Evolutionary conservation across 2,888 invertebrate species (phyloP), one percentile per base, ranked within the genome.

Genomic region (Andrena bucephala): DNA sequence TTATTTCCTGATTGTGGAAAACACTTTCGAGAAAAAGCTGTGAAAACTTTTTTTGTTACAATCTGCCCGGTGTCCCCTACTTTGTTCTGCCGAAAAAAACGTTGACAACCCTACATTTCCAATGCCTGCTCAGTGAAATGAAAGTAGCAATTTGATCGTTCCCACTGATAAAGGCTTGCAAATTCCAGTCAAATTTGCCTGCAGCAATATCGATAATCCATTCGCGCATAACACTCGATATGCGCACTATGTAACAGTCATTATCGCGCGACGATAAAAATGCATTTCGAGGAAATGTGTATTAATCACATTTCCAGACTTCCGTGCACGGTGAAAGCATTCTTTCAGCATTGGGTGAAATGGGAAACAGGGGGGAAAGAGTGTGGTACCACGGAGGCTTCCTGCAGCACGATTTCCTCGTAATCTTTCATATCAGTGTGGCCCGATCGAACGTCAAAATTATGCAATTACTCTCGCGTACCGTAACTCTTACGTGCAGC

Each of bases 311-410:
- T 20, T 13, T 33, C 57, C 68, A 67, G 59, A 59, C 69, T 67
- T 68, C 73, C 75, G 54, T 57, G 67, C 80, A 72, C 72, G 85
- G 80, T 83, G 83, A 83, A 85, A 85, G 85, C 75, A 70, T 63
- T 70, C 65, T 59, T 76, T 59, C n/a, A 36, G 27, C 48, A 27
- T 29, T 50, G 24, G 10, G 10, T 59, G 27, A 16, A 77, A 69
- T 20, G 48, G 68, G 33, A 66, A 66, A 59, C 2, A n/a, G 5
- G 2, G n/a, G 57, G 42, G 68, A 52, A 31, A 42, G 36, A 63
- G 50, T 48, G 31, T 24, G 57, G 54, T 52, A 60, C 7, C 8
- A 3, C 33, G 60, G 24, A 0, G 8, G 42, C 65, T 77, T 81
- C 74, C 69, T 29, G 13, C 52, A 66, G 0, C 13, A 7, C 29